Base-by-base conservation (phyloP, 2,888 invertebrate species). In the Pimpla rufipes region DNA sequence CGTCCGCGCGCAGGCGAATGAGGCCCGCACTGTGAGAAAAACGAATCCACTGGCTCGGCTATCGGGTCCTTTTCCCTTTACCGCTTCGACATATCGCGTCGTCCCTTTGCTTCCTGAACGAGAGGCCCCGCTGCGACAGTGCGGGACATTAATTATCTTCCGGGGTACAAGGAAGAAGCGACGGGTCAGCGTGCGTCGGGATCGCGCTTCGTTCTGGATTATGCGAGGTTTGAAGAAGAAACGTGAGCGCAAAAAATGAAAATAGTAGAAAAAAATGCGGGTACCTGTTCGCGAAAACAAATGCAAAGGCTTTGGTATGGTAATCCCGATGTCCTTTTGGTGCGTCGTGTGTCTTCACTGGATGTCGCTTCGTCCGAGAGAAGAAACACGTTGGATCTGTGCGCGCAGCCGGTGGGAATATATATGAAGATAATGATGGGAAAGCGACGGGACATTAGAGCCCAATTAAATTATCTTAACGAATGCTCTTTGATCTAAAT, bases 61-160 rank as follows among this genome's bases (percentile, higher is more conserved):
- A 42, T 57, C n/a, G 55, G 42, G 71, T 35, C 75, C 59, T 76
- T 66, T 29, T 29, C 29, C 89, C 80, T 78, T 71, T 37, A 42
- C 57, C 57, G 21, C 50, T 59, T 59, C 57, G 77, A 42, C 37
- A 74, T 77, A 35, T 71, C 47, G 45, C 57, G 52, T 67, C 75
- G 45, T 77, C 50, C 62, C 47, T 75, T 40, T 79, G 59, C 55
- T 64, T 62, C 79, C 23, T 50, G 71, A 66, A 78, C 62, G 18
- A 67, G 62, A 75, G 52, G 40, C 37, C 66, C 77, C 35, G 73
- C 81, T 73, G 83, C 85, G 86, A 8, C 8, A 86, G 83, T 84
- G 85, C 85, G 83, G 87, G 85, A 90, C 91, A 91, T 91, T 91
- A 91, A 91, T 91, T 91, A 91, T 90, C 88, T 71, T 57, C 82